A percentile compares a stretch with the other conserved stretches of the same genome.
These are phyloP conservation scores for Sylvietta virens DNA, from an alignment of 2,113 vertebrate species.

Conservation along the genomic window DNA sequence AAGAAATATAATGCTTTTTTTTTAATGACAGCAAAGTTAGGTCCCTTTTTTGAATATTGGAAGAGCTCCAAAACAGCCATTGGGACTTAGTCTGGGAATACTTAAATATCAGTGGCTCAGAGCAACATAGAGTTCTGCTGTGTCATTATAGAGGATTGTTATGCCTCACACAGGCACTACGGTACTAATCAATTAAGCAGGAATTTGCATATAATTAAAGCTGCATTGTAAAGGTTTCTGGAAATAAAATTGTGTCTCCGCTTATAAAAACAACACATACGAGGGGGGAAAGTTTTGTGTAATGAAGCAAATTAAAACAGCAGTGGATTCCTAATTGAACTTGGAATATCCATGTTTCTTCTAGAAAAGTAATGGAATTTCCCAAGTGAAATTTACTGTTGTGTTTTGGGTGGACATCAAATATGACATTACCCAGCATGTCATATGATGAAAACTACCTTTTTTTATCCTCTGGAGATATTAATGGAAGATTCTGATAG, in stretches of 20 bases:
- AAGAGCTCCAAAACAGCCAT: neutral
- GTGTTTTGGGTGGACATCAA: neutral
- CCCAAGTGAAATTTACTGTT: neutral
- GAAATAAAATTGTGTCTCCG: neutral
- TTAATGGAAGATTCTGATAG: neutral
- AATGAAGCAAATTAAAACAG: conserved; percentile 33
- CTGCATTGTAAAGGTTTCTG: neutral
- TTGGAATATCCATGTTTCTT: neutral
- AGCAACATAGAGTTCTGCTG: neutral
- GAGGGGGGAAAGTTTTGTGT: neutral
- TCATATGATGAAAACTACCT: neutral
- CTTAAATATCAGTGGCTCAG: neutral
- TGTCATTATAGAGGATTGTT: neutral
- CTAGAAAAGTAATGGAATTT: neutral
- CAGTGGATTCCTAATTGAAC: neutral
- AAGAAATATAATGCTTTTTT: neutral
- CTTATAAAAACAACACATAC: neutral
- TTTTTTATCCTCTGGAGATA: neutral
- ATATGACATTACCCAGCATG: neutral
- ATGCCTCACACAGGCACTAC: neutral
- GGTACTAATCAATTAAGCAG: neutral
- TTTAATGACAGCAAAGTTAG: neutral
- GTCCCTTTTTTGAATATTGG: neutral
- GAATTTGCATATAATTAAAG: neutral
- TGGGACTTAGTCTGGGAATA: neutral